A percentile compares a stretch with the other conserved stretches of the same genome.
Evolutionary conservation across 2,888 invertebrate genomes (phyloP).

Genomic region (Adelognathus sp.): DNA sequence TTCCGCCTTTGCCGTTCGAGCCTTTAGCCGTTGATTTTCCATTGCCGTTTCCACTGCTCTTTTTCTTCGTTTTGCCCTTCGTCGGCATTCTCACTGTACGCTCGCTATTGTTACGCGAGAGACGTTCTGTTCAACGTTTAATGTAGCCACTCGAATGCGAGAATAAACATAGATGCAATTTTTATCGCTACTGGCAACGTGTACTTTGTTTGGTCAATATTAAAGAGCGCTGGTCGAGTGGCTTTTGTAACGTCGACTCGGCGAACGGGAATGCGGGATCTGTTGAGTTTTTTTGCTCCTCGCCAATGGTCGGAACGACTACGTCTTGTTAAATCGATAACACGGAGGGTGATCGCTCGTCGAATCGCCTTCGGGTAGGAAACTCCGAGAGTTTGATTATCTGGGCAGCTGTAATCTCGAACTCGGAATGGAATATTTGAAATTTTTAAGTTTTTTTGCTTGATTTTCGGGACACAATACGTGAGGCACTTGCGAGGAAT

Average conservation of each 20-base stretch:
- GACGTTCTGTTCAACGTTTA: not conserved
- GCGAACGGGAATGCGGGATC: not conserved
- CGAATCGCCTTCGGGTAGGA: not conserved
- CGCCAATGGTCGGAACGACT: not conserved
- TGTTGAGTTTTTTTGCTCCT: not conserved
- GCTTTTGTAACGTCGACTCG: not conserved
- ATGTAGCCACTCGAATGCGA: not conserved
- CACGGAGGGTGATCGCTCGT: not conserved
- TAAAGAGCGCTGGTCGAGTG: not conserved
- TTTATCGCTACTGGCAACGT: not conserved
- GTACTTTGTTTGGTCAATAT: conserved; percentile 17
- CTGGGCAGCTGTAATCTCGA: too few relatives aligned
- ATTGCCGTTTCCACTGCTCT: conserved; percentile 59
- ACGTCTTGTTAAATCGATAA: conserved; percentile 1
- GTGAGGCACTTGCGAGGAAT: too few relatives aligned
- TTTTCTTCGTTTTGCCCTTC: conserved; percentile 66
- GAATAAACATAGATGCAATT: not conserved
- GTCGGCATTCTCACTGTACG: conserved; percentile 51
- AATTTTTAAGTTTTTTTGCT: too few relatives aligned
- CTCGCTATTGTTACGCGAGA: not conserved
- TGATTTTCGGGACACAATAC: too few relatives aligned
- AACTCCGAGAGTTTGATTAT: too few relatives aligned
- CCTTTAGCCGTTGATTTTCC: conserved; percentile 64
- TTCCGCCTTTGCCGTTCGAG: conserved; percentile 58
- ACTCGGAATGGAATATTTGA: too few relatives aligned